Evolutionary conservation across 2,113 vertebrate genomes (phyloP).

Genomic region (Anas platyrhynchos): DNA sequence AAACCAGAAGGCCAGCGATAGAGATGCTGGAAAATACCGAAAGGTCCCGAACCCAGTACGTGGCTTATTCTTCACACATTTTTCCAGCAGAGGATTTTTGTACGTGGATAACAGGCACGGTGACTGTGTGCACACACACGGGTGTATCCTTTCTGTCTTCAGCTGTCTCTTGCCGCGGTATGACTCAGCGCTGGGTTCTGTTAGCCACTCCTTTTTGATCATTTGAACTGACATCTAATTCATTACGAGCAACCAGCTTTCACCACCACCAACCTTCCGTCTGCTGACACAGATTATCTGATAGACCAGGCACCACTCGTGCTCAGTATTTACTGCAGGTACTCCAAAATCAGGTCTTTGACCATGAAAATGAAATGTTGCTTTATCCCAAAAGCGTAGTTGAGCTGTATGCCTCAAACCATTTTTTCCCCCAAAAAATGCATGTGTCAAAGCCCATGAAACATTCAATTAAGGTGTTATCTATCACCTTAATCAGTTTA

Average conservation of each 20-base stretch:
- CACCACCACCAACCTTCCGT: conserved; percentile 61
- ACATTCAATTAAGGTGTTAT: neutral
- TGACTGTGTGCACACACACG: neutral
- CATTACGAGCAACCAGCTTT: conserved; percentile 80
- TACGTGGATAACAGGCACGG: fast-evolving
- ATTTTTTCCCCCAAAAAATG: neutral
- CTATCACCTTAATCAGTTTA: neutral
- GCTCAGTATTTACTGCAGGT: neutral
- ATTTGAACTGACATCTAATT: conserved; percentile 82
- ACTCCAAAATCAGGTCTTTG: conserved; percentile 2
- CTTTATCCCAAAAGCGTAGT: neutral
- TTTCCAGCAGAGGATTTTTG: neutral
- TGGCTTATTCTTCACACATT: neutral
- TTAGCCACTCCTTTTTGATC: conserved; percentile 63
- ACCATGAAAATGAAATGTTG: neutral
- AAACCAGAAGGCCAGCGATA: neutral
- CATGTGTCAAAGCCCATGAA: neutral
- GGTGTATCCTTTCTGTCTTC: neutral
- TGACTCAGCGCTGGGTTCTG: conserved; percentile 67
- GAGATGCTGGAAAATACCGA: neutral
- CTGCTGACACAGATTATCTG: conserved; percentile 59
- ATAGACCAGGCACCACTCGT: conserved; percentile 34
- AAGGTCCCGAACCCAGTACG: neutral
- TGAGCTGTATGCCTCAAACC: neutral
- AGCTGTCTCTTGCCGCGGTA: neutral